Base-by-base conservation (phyloP, 1,140 invertebrate genomes). In the Danaus plexippus region DNA sequence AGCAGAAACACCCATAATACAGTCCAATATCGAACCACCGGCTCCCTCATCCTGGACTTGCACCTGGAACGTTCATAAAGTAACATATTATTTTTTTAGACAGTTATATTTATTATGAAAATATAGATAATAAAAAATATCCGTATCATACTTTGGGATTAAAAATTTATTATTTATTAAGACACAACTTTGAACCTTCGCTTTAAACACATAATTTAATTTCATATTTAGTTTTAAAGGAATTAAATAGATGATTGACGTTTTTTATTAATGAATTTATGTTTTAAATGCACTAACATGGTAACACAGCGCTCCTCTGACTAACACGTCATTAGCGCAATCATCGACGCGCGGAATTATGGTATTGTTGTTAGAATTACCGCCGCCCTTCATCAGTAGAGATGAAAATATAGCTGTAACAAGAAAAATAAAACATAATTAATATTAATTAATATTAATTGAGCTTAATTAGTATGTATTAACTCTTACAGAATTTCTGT, bases 401-500 rank as follows among this genome's bases (percentile, higher is more conserved):
- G 85, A 87, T 18, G 85, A 85, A 63, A 88, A 88, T 63, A 88
- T 72, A 48, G 87, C 87, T 88, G 69, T 8, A 84, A 76, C 18
- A 52, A 52, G 22, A 54, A 59, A 47, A 44, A 15, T 1, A 15
- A 15, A 15, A 15, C 15, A 1, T 15, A 15, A 15, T 15, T 1
- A 15, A 15, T 3, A 3, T 1, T 15, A 15, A 15, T 15, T 15
- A 3, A 15, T 15, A 15, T 15, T 15, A 15, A 15, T 10, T 11
- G 15, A 9, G 10, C 9, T 9, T 13, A n/a, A 7, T 10, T 44
- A 47, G 10, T 1, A 11, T 32, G 44, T 43, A 8, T 7, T 9
- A 18, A 54, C 45, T 75, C 93, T 92, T 90, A 96, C 95, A 95
- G 83, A 97, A 96, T 88, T 97, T 97, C 65, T 95, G 94, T 42